These are phyloP conservation scores for Amphimallon solstitiale DNA, from an alignment of 2,888 invertebrate species.

Conservation along the genomic window DNA sequence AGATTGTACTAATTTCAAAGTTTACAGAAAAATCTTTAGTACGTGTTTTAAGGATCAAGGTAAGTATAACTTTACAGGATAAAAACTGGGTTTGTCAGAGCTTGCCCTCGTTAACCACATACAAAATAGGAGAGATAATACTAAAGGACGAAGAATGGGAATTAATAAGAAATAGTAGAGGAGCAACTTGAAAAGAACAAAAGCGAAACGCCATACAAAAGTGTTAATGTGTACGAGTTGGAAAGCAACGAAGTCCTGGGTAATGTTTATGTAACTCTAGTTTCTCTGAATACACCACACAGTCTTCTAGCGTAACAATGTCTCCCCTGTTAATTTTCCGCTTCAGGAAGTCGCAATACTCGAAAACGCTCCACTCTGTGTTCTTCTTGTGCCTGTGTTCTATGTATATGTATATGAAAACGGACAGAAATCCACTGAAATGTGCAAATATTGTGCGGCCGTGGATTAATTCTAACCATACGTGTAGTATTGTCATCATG, in stretches of 20 bases:
- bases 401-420: conserved; percentile 1
- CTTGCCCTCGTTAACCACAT: not conserved
- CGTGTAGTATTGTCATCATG: conserved; percentile 16
- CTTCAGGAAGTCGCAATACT: conserved; percentile 49
- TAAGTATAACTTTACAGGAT: not conserved
- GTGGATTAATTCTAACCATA: conserved; percentile 27
- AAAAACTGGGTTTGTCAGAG: not conserved
- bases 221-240: conserved; percentile 47
- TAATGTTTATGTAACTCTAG: conserved; percentile 42
- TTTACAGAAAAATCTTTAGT: too few relatives aligned
- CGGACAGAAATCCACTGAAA: conserved; percentile 28
- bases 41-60: too few relatives aligned
- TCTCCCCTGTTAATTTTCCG: conserved; percentile 55
- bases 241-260: conserved; percentile 41
- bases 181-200: conserved; percentile 35
- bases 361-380: conserved; percentile 11
- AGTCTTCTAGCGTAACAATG: conserved; percentile 40
- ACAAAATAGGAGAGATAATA: conserved; percentile 17
- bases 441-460: conserved; percentile 29
- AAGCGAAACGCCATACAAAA: conserved; percentile 43
- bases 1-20: too few relatives aligned
- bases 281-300: conserved; percentile 2
- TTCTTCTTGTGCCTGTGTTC: conserved; percentile 5
- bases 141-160: conserved; percentile 17
- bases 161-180: conserved; percentile 27